Evolutionary conservation across 2,888 invertebrate genomes (phyloP).

Genomic region (Mythimna impura): DNA sequence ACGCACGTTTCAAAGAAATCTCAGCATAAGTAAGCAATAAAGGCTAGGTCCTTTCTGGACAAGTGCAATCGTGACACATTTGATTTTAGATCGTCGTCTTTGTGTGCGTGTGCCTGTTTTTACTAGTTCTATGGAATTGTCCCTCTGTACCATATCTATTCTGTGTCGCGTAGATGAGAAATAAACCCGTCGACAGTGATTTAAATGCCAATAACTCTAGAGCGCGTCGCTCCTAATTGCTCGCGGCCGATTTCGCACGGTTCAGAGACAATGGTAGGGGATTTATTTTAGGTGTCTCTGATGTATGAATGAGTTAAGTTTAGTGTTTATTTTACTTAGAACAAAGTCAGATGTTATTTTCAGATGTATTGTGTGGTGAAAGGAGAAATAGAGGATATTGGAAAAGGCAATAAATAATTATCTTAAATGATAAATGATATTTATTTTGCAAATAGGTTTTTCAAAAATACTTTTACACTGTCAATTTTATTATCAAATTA

Average conservation of each 20-base stretch:
- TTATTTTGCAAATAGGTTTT: no score
- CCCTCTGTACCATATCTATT: conserved; percentile 25
- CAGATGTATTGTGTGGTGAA: background rate
- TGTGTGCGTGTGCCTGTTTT: background rate
- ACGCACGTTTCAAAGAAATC: no score
- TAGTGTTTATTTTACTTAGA: conserved; percentile 45
- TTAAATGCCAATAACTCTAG: conserved; percentile 73
- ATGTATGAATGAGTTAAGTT: conserved; percentile 53
- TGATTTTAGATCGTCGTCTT: background rate
- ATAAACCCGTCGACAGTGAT: conserved; percentile 71
- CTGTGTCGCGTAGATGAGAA: conserved; percentile 53
- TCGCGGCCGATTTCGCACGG: conserved; percentile 73
- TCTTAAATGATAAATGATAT: no score
- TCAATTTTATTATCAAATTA: no score
- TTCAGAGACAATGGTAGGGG: conserved; percentile 70
- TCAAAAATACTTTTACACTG: no score
- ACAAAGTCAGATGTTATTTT: conserved; percentile 32
- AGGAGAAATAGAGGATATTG: background rate
- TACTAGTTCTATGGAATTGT: background rate
- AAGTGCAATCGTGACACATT: no score
- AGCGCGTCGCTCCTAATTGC: conserved; percentile 71
- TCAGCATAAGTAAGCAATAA: no score
- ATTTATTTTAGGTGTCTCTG: conserved; percentile 62
- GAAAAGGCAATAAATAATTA: background rate
- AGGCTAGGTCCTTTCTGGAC: no score